Evolutionary conservation across 2,888 invertebrate species (phyloP).

Genomic region (Molanna angustata): DNA sequence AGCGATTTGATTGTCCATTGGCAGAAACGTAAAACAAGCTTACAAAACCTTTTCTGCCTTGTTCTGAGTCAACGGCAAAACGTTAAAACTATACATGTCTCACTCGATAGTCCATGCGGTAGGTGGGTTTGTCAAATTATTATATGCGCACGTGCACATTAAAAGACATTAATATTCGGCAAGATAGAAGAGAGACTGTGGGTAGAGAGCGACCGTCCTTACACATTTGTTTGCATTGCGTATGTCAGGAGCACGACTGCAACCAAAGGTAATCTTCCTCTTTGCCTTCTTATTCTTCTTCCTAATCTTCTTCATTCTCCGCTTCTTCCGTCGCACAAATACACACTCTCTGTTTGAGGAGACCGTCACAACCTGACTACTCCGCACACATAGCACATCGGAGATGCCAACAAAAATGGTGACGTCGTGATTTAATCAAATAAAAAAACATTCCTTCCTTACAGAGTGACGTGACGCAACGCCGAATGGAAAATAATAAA

Average conservation of each 20-base stretch:
- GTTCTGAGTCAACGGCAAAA: constrained; percentile 17
- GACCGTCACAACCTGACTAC: too few relatives aligned
- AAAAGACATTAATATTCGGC: background rate
- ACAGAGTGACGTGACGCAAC: too few relatives aligned
- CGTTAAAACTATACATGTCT: constrained; percentile 32
- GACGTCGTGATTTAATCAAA: too few relatives aligned
- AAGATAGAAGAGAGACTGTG: background rate
- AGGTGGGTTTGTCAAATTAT: too few relatives aligned
- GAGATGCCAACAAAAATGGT: too few relatives aligned
- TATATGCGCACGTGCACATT: background rate
- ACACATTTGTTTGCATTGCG: constrained; percentile 58
- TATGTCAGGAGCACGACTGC: constrained; percentile 30
- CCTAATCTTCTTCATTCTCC: background rate
- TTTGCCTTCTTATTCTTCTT: background rate
- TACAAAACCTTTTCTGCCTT: constrained; percentile 32
- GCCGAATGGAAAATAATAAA: too few relatives aligned
- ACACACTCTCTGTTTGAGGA: too few relatives aligned
- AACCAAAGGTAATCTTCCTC: constrained; percentile 15
- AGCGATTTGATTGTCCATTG: background rate
- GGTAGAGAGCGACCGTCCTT: constrained; percentile 47
- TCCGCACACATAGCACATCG: too few relatives aligned
- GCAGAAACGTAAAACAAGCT: constrained; percentile 22
- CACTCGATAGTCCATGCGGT: constrained; percentile 20
- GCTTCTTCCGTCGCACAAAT: background rate
- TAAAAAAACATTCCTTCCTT: too few relatives aligned